Evolutionary conservation across 2,113 vertebrate species (phyloP), one percentile per base, ranked within the genome.

Genomic region (Tichodroma muraria): DNA sequence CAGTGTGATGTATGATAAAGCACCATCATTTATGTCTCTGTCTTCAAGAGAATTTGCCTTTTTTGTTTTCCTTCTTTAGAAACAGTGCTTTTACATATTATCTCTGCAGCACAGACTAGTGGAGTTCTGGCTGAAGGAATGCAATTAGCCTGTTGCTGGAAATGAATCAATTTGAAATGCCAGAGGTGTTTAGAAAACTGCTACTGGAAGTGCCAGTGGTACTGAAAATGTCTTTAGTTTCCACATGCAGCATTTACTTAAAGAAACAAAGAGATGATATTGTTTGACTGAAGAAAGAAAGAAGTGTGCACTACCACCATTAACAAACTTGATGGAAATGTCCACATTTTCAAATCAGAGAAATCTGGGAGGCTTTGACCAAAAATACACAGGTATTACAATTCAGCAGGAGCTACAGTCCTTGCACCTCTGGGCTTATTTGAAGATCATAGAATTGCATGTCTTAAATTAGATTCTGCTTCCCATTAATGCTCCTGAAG

Each of bases 91-190:
- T 59, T 57, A n/a, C 44, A 68, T 53, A 90, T 75, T 96, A 95
- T 94, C 89, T 94, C 80, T 86, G 64, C 80, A 65, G 85, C 50
- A 80, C 93, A 97, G 86, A 81, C 66, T 82, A 24, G 2, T 13
- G 33, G 38, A 56, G 30, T 64, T 35, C n/a, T 93, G 93, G 75
- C 80, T 81, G 80, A 86, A 87, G 60, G 56, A 83, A 89, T 44
- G 38, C 52, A 88, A 93, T 95, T 93, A 94, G 42, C 65, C 64
- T 80, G 2, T 60, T 68, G 72, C 88, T 90, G 82, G 85, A 94
- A 95, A 91, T 38, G 17, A 91, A 95, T 93, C 72, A 80, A 94
- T 96, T 61, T 78, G 82, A 95, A 94, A 93, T 90, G 80, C 85
- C 80, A 88, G 72, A 85, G 31, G 23, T 75, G 59, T 84, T 86